phyloP scores from a whole-genome alignment of 2,113 vertebrate species.

The Mastomys coucha region DNA sequence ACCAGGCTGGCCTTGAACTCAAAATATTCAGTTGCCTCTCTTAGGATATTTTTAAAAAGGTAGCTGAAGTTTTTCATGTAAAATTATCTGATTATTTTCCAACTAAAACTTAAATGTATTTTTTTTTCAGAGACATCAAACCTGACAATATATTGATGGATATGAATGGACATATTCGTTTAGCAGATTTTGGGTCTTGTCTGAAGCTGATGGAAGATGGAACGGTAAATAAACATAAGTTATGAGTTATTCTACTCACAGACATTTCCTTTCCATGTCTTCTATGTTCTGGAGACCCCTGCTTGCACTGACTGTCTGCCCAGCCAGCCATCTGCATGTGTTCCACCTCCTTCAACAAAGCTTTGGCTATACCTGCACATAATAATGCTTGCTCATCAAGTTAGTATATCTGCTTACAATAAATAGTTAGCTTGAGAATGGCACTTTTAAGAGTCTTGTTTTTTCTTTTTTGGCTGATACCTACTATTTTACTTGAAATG shows the following conservation, averaged over 20 bases:
- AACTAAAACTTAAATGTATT: conserved; percentile 74
- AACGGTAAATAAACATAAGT: conserved; percentile 89
- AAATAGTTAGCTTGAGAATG: not conserved
- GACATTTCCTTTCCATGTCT: conserved; percentile 39
- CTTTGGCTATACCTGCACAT: not conserved
- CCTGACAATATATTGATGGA: conserved; percentile 99
- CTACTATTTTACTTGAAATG: conserved; percentile 14
- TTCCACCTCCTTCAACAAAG: not conserved
- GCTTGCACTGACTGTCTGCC: not conserved
- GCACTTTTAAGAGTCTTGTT: not conserved
- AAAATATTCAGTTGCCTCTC: not conserved
- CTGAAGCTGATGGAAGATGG: conserved; percentile 99
- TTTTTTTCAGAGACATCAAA: conserved; percentile 96
- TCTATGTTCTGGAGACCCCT: conserved; percentile 55
- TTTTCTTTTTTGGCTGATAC: conserved; percentile 12
- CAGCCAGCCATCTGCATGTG: not conserved
- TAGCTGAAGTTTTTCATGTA: conserved; percentile 41
- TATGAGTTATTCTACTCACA: conserved; percentile 43
- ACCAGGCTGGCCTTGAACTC: not conserved
- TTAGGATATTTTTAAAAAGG: not conserved
- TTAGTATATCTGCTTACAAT: not conserved
- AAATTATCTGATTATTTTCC: conserved; percentile 58
- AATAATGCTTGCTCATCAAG: not conserved
- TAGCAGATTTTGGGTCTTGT: conserved; percentile 99
- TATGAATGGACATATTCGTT: conserved; percentile 98